Evolutionary conservation across 2,113 vertebrate genomes (phyloP).

Genomic region (Psittacara wagleri): DNA sequence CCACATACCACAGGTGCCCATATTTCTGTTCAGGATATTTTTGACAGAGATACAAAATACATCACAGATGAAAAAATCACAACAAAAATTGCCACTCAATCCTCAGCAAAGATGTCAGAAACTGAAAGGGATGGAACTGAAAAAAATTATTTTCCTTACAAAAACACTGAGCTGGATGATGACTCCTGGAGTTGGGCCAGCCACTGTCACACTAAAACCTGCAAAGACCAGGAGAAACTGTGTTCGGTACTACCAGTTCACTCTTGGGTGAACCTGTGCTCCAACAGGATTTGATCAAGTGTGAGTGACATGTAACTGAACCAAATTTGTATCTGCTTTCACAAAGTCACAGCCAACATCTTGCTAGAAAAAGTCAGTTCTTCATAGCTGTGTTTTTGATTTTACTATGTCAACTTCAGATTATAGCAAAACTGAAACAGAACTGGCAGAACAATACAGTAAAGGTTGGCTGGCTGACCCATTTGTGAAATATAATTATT

Average conservation of each 20-base stretch:
- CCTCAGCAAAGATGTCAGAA: neutral
- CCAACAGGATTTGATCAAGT: neutral
- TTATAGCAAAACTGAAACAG: neutral
- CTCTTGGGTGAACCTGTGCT: neutral
- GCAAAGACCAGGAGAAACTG: neutral
- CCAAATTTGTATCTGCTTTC: neutral
- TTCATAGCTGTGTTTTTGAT: neutral
- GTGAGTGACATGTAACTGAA: neutral
- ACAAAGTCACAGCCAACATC: neutral
- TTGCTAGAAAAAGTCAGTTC: neutral
- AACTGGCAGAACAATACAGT: neutral
- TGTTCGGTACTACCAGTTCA: neutral
- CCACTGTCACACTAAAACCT: neutral
- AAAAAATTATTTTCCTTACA: neutral
- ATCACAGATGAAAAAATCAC: neutral
- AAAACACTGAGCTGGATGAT: neutral
- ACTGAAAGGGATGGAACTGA: neutral
- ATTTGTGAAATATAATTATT: constrained; percentile 36
- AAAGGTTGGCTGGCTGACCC: constrained; percentile 23
- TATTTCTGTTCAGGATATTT: neutral
- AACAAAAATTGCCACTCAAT: neutral
- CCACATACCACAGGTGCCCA: rapidly evolving
- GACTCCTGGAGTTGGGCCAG: neutral
- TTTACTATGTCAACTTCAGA: neutral
- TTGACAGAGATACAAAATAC: neutral